A percentile compares a stretch with the other conserved stretches of the same genome.
Evolutionary conservation across 2,797 vertebrate genomes (phyloP).

Genomic region (Gallirallus australis): DNA sequence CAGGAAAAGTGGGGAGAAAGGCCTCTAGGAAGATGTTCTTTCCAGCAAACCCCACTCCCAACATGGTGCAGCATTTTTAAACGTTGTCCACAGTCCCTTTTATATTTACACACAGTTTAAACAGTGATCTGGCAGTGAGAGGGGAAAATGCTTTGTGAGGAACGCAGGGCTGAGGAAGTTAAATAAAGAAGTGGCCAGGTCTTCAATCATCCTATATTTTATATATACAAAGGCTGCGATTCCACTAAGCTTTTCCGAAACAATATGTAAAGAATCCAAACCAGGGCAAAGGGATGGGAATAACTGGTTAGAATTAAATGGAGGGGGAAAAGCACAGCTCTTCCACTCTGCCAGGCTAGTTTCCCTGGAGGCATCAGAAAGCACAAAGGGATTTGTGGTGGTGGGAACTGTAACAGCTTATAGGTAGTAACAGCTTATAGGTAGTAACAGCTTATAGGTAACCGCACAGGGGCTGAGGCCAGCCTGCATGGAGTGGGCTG

Average conservation of each 20-base stretch:
- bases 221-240: slow-evolving; percentile 66
- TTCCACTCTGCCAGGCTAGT: neutral
- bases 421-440: neutral
- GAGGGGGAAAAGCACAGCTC: neutral
- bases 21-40: slow-evolving; percentile 7
- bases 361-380: neutral
- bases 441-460: neutral
- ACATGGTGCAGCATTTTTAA: slow-evolving; percentile 23
- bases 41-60: slow-evolving; percentile 1
- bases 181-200: slow-evolving; percentile 65
- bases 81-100: neutral
- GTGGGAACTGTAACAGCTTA: neutral
- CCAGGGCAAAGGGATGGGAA: slow-evolving; percentile 8
- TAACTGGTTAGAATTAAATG: slow-evolving; percentile 36
- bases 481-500: neutral
- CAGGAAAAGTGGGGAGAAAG: neutral
- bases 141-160: slow-evolving; percentile 55
- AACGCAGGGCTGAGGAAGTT: slow-evolving; percentile 50
- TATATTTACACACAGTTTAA: slow-evolving; percentile 66
- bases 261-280: slow-evolving; percentile 67
- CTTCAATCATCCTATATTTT: slow-evolving; percentile 69
- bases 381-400: neutral
- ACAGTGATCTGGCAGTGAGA: slow-evolving; percentile 68
- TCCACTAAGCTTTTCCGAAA: slow-evolving; percentile 67
- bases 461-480: neutral